A percentile compares a stretch with the other conserved stretches of the same genome.
phyloP scores from a whole-genome alignment of 2,113 vertebrate species.

The Mohoua ochrocephala region DNA sequence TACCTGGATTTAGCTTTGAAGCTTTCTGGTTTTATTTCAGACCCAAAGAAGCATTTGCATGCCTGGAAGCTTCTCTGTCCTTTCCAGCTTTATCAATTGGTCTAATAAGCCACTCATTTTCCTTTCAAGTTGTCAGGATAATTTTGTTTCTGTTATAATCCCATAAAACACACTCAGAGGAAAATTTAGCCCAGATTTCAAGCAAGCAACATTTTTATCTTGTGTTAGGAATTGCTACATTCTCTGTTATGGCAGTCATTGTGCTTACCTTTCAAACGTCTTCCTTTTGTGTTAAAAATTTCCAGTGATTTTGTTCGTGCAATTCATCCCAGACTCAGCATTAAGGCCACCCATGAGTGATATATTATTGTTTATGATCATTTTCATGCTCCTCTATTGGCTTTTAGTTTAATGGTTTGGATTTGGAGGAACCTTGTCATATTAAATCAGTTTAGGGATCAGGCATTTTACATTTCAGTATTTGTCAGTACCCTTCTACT shows the following conservation, averaged over 20 bases:
- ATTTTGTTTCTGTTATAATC: background rate
- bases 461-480: background rate
- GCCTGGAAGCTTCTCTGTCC: background rate
- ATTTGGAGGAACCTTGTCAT: background rate
- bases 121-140: background rate
- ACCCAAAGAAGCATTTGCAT: background rate
- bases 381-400: background rate
- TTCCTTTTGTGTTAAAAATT: background rate
- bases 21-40: background rate
- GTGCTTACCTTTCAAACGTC: background rate
- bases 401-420: background rate
- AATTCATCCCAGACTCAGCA: background rate
- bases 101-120: background rate
- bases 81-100: background rate
- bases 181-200: background rate
- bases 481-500: background rate
- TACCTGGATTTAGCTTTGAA: background rate
- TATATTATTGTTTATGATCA: background rate
- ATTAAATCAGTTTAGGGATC: background rate
- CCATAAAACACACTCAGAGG: background rate
- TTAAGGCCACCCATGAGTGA: background rate
- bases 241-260: background rate
- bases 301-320: background rate
- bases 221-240: background rate
- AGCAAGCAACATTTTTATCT: background rate